Evolutionary conservation across 2,113 vertebrate species (phyloP).

Genomic region (Ochotona princeps): DNA sequence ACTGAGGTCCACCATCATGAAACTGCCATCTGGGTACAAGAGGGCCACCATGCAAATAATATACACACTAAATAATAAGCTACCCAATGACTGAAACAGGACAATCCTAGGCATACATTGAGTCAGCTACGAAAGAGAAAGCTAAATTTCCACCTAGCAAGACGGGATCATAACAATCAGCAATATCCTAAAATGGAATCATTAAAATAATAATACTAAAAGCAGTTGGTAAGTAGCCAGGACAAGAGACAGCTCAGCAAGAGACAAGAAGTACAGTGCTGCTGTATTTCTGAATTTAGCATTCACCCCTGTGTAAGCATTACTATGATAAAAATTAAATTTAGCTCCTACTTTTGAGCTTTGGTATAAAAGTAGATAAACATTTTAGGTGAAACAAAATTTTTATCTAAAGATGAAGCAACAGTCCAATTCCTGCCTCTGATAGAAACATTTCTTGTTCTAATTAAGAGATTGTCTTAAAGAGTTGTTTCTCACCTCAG

Average conservation of each 20-base stretch:
- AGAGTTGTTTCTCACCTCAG: too few relatives aligned
- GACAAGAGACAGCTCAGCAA: not conserved
- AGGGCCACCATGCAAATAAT: not conserved
- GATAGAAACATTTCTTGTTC: not conserved
- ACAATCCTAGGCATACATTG: too few relatives aligned
- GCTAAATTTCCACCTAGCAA: too few relatives aligned
- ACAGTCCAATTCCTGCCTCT: not conserved
- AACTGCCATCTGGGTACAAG: not conserved
- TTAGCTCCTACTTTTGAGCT: not conserved
- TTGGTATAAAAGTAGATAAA: not conserved
- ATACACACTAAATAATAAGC: not conserved
- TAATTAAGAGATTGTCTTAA: too few relatives aligned
- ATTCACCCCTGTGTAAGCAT: not conserved
- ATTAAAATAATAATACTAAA: not conserved
- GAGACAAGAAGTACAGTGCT: not conserved
- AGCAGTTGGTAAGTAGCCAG: not conserved
- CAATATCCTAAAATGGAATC: not conserved
- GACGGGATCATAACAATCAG: not conserved
- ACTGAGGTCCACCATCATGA: not conserved
- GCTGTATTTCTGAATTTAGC: not conserved
- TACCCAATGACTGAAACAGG: not conserved
- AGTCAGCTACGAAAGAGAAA: too few relatives aligned
- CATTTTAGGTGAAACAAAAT: constrained; percentile 1
- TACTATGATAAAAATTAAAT: not conserved
- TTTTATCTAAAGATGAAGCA: not conserved